Percentiles rank a stretch among this genome's conserved stretches.
These are phyloP conservation scores for Netelia fuscicornis DNA, from an alignment of 2,888 invertebrate genomes.

Conservation along the genomic window DNA sequence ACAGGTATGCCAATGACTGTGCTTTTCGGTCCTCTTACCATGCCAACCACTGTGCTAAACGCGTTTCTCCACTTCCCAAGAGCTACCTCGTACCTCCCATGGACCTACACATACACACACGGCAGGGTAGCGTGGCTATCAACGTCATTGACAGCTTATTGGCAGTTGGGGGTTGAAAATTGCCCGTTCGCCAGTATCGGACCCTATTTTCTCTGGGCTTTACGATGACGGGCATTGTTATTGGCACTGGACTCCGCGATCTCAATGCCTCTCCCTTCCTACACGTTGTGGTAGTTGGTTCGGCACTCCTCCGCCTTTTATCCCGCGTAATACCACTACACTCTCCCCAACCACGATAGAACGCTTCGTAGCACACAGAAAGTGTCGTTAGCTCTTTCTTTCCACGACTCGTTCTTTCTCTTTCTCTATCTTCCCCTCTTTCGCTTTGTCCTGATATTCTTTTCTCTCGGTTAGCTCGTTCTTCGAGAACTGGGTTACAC, in stretches of 20 bases:
- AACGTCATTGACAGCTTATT: conserved; percentile 77
- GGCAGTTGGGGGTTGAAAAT: conserved; percentile 78
- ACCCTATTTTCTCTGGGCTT: conserved; percentile 78
- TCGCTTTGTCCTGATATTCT: conserved; percentile 20
- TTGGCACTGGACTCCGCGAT: conserved; percentile 72
- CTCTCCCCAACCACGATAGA: conserved; percentile 8
- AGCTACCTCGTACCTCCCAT: neutral
- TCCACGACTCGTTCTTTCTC: conserved; percentile 3
- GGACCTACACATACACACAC: conserved; percentile 1
- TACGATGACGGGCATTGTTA: conserved; percentile 80
- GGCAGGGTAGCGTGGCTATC: conserved; percentile 47
- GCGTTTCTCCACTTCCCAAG: neutral
- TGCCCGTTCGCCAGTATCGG: conserved; percentile 75
- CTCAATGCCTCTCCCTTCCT: conserved; percentile 25
- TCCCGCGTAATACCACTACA: conserved; percentile 21
- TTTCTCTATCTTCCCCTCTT: conserved; percentile 10
- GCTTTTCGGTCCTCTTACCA: neutral
- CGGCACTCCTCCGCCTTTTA: conserved; percentile 31
- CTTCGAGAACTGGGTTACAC: conserved; percentile 70
- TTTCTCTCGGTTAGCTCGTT: conserved; percentile 44
- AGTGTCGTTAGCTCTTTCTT: conserved; percentile 32
- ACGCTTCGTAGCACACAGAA: conserved; percentile 37
- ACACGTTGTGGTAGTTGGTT: conserved; percentile 42
- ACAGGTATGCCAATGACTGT: neutral
- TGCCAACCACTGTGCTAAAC: neutral